Evolutionary conservation across 37 sponge, comb jelly and placozoan genomes (phyloP).

Genomic region (Beroe forskalii): DNA sequence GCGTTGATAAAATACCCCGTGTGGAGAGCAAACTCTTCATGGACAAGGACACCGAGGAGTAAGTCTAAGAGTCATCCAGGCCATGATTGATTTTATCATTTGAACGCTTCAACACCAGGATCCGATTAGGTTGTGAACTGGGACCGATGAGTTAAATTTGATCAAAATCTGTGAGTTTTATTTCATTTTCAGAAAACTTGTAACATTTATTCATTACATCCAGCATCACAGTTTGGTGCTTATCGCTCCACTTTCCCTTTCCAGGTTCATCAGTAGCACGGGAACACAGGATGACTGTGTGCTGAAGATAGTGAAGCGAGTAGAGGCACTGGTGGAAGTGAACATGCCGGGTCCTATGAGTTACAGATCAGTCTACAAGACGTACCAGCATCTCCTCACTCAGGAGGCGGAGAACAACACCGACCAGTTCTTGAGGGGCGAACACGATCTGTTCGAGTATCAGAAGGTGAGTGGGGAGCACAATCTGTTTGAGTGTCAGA

Average conservation of each 20-base stretch:
- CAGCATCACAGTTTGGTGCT: too few relatives aligned
- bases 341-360: conserved; percentile 52
- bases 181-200: too few relatives aligned
- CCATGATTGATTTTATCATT: too few relatives aligned
- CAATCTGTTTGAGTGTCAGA: too few relatives aligned
- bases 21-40: conserved; percentile 56
- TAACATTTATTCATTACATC: too few relatives aligned
- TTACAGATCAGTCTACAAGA: conserved; percentile 69
- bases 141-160: too few relatives aligned
- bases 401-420: conserved; percentile 75
- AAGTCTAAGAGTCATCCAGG: too few relatives aligned
- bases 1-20: conserved; percentile 40
- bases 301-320: conserved; percentile 24
- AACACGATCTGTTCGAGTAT: conserved; percentile 71
- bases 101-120: too few relatives aligned
- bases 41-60: conserved; percentile 48
- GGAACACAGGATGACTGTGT: conserved; percentile 39
- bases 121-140: too few relatives aligned
- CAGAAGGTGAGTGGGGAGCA: conserved; percentile 77
- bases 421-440: conserved; percentile 78
- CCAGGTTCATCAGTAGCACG: conserved; percentile 30
- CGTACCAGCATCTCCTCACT: conserved; percentile 74
- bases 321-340: conserved; percentile 30
- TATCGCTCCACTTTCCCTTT: too few relatives aligned
- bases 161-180: too few relatives aligned